A percentile compares a stretch with the other conserved stretches of the same genome.
Conservation (phyloP, 2,113 vertebrate genomes). For the Periophthalmus modestus region DNA sequence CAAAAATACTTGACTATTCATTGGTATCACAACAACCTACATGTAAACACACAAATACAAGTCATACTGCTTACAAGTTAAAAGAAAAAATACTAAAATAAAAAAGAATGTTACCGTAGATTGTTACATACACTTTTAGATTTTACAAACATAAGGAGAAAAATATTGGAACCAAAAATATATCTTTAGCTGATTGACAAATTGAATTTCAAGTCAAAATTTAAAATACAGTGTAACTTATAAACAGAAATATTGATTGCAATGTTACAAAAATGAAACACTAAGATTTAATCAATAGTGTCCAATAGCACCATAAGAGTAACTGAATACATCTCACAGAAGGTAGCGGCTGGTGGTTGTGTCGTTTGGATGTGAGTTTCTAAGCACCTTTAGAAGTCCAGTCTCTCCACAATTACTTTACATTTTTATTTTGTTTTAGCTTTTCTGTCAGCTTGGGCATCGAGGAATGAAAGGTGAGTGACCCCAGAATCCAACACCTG, state of each 20-base stretch:
- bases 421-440: constrained; percentile 15
- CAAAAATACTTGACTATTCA: constrained; percentile 29
- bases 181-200: constrained; percentile 25
- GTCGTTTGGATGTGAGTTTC: constrained; percentile 52
- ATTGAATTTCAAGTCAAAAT: constrained; percentile 31
- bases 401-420: constrained; percentile 33
- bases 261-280: neutral
- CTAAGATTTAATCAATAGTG: constrained; percentile 31
- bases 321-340: neutral
- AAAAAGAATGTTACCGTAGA: neutral
- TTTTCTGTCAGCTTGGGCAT: constrained; percentile 42
- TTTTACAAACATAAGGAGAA: constrained; percentile 33
- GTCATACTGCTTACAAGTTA: constrained; percentile 19
- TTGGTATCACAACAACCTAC: constrained; percentile 6
- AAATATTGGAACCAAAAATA: constrained; percentile 38
- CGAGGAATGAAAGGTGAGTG: constrained; percentile 28
- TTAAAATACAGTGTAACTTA: constrained; percentile 26
- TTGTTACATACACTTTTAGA: neutral
- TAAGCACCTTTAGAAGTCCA: constrained; percentile 38
- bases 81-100: constrained; percentile 13
- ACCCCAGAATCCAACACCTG: constrained; percentile 54
- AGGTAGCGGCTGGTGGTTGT: constrained; percentile 7
- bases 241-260: neutral
- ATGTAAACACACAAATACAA: constrained; percentile 56
- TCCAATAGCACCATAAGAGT: constrained; percentile 61